phyloP scores from a whole-genome alignment of 2,888 invertebrate species.

The Hyalella azteca region DNA sequence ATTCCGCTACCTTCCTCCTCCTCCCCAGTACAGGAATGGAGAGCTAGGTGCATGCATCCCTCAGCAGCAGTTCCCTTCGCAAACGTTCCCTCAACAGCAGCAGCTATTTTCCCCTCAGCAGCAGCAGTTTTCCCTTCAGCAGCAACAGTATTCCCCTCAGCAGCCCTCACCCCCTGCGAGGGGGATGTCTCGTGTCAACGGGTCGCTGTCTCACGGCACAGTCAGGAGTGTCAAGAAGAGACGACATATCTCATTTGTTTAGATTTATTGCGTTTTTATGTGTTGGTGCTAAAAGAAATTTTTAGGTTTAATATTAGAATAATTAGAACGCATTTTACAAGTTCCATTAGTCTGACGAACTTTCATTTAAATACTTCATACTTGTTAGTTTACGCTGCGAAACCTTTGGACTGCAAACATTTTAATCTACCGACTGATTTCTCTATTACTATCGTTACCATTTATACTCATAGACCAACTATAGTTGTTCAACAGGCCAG shows the following conservation, averaged over 20 bases:
- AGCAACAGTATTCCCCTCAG: not conserved
- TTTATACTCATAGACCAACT: not conserved
- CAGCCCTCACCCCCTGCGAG: slow-evolving; percentile 41
- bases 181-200: slow-evolving; percentile 47
- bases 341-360: not conserved
- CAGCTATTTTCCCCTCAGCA: slow-evolving; percentile 33
- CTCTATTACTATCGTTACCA: not conserved
- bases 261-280: slow-evolving; percentile 26
- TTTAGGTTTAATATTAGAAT: not conserved
- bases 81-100: not conserved
- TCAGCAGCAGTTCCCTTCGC: not conserved
- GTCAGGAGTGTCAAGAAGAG: slow-evolving; percentile 58
- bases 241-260: slow-evolving; percentile 59
- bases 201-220: slow-evolving; percentile 55
- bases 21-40: slow-evolving; percentile 42
- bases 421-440: not conserved
- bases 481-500: not conserved
- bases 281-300: not conserved
- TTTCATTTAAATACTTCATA: too few species aligned
- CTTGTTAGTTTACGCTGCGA: not conserved
- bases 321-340: not conserved
- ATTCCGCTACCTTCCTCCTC: slow-evolving; percentile 54
- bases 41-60: slow-evolving; percentile 45
- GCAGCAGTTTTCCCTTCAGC: not conserved
- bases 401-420: not conserved